A percentile compares a stretch with the other conserved stretches of the same genome.
These are phyloP conservation scores for Tipula unca DNA, from an alignment of 2,888 invertebrate genomes.

Conservation along the genomic window DNA sequence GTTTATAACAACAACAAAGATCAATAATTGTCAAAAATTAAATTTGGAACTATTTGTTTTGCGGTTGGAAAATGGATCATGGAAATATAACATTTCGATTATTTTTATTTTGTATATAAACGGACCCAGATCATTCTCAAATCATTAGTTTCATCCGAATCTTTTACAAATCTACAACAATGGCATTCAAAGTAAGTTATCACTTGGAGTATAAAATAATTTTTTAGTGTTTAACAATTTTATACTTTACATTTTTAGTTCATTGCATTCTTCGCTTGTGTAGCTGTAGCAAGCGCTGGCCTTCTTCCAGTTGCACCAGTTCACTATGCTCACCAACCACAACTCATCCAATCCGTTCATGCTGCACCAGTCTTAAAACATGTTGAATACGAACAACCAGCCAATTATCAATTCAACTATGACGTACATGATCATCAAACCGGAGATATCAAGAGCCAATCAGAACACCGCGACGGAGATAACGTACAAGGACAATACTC, in stretches of 20 bases:
- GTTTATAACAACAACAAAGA: background rate
- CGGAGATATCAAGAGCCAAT: conserved; percentile 28
- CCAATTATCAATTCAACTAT: background rate
- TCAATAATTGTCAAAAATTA: background rate
- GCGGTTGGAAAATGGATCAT: background rate
- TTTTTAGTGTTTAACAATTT: no score
- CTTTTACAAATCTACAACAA: background rate
- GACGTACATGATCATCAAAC: background rate
- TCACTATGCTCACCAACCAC: background rate
- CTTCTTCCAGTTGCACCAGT: background rate
- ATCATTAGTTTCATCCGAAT: background rate
- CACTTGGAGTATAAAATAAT: background rate
- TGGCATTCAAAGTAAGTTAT: conserved; percentile 1
- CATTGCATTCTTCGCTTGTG: background rate
- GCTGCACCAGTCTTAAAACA: background rate
- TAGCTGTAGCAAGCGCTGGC: background rate
- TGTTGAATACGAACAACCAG: background rate
- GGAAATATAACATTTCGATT: background rate
- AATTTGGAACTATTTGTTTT: background rate
- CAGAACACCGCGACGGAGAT: conserved; percentile 8
- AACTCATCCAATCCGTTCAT: background rate
- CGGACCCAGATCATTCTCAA: background rate
- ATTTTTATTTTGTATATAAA: background rate
- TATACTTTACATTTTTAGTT: background rate
- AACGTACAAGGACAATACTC: background rate